These are phyloP conservation scores for Myopa tessellatipennis DNA, from an alignment of 2,888 invertebrate species.

Conservation along the genomic window DNA sequence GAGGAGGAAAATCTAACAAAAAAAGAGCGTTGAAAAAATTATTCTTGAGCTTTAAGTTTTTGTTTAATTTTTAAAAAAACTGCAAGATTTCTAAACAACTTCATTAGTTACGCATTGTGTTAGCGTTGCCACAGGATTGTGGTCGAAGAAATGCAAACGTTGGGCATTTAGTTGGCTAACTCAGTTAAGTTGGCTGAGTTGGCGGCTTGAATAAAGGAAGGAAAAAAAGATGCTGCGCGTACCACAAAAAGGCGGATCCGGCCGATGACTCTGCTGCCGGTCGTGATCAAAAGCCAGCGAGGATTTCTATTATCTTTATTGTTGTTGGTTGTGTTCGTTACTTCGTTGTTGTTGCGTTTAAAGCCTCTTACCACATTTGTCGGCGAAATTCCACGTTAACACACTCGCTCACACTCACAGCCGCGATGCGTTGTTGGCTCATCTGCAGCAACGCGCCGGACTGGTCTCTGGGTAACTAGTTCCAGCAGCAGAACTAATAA, in stretches of 20 bases:
- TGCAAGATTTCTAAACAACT: conserved; percentile 15
- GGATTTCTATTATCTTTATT: conserved; percentile 6
- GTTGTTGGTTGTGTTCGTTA: not conserved
- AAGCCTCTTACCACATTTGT: conserved; percentile 15
- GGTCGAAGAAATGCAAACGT: not conserved
- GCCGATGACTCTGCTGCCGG: conserved; percentile 3
- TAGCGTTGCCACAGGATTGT: conserved; percentile 8
- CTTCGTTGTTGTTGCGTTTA: not conserved
- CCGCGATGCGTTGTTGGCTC: not conserved
- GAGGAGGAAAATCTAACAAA: no score
- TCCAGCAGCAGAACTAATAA: not conserved
- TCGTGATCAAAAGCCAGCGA: conserved; percentile 16
- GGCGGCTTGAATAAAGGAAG: not conserved
- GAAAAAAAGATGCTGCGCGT: not conserved
- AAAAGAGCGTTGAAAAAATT: no score
- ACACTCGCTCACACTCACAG: not conserved
- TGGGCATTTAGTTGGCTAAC: not conserved
- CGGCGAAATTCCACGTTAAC: conserved; percentile 20
- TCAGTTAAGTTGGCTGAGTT: not conserved
- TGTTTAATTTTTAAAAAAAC: no score
- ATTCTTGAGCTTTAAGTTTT: no score
- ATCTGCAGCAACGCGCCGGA: not conserved
- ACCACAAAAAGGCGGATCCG: conserved; percentile 13
- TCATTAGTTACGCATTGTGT: conserved; percentile 28
- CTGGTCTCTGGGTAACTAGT: not conserved